These are phyloP conservation scores for Gallinago jamesoni DNA, from an alignment of 2,113 vertebrate species.

Conservation along the genomic window DNA sequence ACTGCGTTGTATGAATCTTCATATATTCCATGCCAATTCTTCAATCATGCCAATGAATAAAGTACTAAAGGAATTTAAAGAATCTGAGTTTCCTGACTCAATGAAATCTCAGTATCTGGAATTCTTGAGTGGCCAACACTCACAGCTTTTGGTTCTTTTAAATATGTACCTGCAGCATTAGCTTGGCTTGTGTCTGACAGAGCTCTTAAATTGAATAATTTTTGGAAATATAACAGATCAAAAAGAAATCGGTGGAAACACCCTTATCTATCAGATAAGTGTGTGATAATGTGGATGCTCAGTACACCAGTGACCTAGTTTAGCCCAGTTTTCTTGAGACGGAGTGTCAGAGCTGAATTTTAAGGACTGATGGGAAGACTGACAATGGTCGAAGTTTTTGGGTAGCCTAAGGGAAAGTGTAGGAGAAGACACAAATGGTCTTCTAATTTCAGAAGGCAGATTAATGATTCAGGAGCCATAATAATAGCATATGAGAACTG, in stretches of 20 bases:
- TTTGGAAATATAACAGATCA: neutral
- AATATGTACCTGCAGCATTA: neutral
- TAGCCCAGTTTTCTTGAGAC: neutral
- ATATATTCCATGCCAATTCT: neutral
- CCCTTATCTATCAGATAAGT: neutral
- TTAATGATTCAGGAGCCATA: neutral
- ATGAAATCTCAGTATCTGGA: neutral
- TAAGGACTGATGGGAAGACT: neutral
- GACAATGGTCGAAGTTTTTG: neutral
- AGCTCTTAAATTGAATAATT: neutral
- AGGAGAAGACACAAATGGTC: neutral
- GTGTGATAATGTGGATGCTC: neutral
- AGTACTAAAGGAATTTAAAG: neutral
- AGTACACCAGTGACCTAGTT: neutral
- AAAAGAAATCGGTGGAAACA: neutral
- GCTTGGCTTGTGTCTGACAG: neutral
- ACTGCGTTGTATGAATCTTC: neutral
- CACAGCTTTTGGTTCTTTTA: neutral
- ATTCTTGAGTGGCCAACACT: neutral
- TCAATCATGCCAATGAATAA: neutral
- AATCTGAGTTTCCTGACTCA: neutral
- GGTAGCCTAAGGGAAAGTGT: neutral
- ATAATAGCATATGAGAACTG: neutral
- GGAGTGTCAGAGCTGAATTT: neutral
- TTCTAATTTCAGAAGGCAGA: neutral